Evolutionary conservation across 2,113 vertebrate species (phyloP).

Genomic region (Scomber japonicus): DNA sequence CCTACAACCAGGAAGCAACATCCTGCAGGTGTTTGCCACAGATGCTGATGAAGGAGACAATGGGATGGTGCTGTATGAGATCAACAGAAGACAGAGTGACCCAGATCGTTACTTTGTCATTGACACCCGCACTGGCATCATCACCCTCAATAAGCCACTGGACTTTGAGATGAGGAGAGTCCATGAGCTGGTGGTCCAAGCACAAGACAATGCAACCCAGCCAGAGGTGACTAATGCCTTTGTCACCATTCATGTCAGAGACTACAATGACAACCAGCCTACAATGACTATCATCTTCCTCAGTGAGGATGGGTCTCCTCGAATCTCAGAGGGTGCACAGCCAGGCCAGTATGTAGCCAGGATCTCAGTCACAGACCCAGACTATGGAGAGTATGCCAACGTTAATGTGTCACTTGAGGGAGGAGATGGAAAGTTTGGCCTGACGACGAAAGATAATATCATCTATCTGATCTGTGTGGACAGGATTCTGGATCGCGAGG

Average conservation of each 20-base stretch:
- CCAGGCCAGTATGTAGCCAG: constrained; percentile 96
- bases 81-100: constrained; percentile 96
- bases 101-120: constrained; percentile 94
- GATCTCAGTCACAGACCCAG: constrained; percentile 97
- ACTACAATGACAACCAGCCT: constrained; percentile 98
- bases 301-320: constrained; percentile 95
- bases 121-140: constrained; percentile 90
- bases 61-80: constrained; percentile 94
- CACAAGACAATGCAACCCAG: constrained; percentile 92
- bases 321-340: constrained; percentile 95
- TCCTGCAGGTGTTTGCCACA: constrained; percentile 94
- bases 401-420: constrained; percentile 97
- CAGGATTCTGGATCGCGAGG: constrained; percentile 93
- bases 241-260: constrained; percentile 96
- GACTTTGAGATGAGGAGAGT: constrained; percentile 96
- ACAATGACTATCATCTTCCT: constrained; percentile 99
- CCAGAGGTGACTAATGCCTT: constrained; percentile 96
- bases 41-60: constrained; percentile 95
- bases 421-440: constrained; percentile 96
- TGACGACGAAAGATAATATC: constrained; percentile 98
- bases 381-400: constrained; percentile 96
- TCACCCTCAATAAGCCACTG: constrained; percentile 92
- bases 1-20: constrained; percentile 91
- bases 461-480: constrained; percentile 98
- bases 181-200: constrained; percentile 96